Base-by-base conservation (phyloP, 2,797 vertebrate genomes). In the Aphelocoma californica region DNA sequence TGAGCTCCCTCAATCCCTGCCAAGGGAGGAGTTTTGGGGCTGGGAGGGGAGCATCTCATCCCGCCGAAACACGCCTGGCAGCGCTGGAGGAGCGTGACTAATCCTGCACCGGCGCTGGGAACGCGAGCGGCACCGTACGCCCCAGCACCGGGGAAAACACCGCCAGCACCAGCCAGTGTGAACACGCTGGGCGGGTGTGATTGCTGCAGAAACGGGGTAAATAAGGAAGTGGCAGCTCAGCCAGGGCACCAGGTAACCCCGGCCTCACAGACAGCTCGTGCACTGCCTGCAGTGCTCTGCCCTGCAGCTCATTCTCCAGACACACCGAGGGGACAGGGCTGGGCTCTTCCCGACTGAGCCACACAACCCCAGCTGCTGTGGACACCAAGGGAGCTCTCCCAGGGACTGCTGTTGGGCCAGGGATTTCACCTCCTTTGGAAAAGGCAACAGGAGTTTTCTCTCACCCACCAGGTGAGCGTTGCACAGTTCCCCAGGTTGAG, bases 281-380 rank as follows among this genome's bases (percentile, higher is more conserved):
- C 10, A 6, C 42, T 28, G 67, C 69, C 84, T 25, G 0, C 7
- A 14, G 0, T 2, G 18, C 26, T 24, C 36, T 57, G 69, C 93
- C 75, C 75, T 48, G 72, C 5, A 0, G 79, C 53, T 29, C 36
- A 1, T 8, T 56, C 32, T 24, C 16, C 79, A 47, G 81, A 54
- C 61, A 18, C 70, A 34, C 38, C 23, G 0, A 21, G 25, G 40
- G 67, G 61, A 51, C 10, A 1, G 45, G 58, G 23, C 51, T 23
- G 34, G 28, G 70, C 48, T 50, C 45, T 6, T 42, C 56, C 14
- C 26, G 1, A 17, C 42, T 57, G 36, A 87, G 7, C 66, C 0
- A 0, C 58, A 19, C 1, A 0, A 18, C 24, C 26, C 54, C 26
- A 6, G 1, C 18, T 1, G 1, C 50, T 32, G 44, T 0, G 0